Evolutionary conservation across 2,113 vertebrate species (phyloP), one percentile per base, ranked within the genome.

Genomic region (Rhinoderma darwinii): DNA sequence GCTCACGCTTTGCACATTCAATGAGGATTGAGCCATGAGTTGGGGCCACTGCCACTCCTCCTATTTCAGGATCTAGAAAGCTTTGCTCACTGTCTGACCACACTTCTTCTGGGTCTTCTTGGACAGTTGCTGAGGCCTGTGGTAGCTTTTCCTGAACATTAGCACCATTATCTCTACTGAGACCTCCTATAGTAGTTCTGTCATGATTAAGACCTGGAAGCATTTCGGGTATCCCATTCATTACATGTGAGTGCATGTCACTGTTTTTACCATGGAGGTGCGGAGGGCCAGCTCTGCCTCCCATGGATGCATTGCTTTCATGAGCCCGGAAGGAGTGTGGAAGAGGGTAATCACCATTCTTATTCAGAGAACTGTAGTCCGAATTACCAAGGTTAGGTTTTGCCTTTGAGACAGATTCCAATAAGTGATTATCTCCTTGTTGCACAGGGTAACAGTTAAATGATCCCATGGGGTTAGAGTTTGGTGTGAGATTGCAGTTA

Each of bases 11-110:
- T 66, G 98, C 98, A 61, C 98, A 99, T 92, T 99, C 98, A 18
- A 99, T 99, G 83, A 99, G 96, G 74, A 99, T 96, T 10, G 98
- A 99, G 70, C 98, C 98, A 0, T 99, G 98, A 83, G 94, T 96
- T 3, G 98, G 98, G 78, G 97, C 97, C 90, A 99, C 96, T n/a
- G 98, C 98, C 86, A 99, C 96, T 9, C 98, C 98, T 66, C 98
- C 98, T 1, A 99, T 97, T 35, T 98, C 96, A 66, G 97, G 95
- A 89, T 99, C 98, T 89, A 97, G 95, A 91, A 99, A 99, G 90
- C 95, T 98, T 91, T 98, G 98, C 92, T 99, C 98, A 22, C 96
- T 98, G 94, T 99, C 98, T 76, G 98, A 99, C 98, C 98, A 99
- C 88, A 96, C 94, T 44, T 97, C 97, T 0, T 96, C 96, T 0